Base-by-base conservation (phyloP, 1,140 invertebrate genomes). In the Drosophila pachea region DNA sequence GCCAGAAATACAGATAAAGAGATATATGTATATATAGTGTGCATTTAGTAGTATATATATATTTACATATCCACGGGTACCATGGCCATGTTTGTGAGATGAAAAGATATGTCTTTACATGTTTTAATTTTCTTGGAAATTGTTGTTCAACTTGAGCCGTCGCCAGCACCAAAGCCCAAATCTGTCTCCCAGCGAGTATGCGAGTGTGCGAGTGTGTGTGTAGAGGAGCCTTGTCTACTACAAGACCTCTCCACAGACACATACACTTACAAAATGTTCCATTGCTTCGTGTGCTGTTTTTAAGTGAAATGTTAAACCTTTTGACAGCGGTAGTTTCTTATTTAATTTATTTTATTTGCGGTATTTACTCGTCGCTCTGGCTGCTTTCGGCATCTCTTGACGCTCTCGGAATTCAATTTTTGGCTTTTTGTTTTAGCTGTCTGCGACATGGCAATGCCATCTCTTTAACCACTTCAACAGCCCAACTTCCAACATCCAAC, bases 301-400 rank as follows among this genome's bases (percentile, higher is more conserved):
- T 84, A 84, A 84, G 79, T 84, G 79, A 84, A 84, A 84, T 84
- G 79, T 84, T 84, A 84, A 84, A 86, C 79, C 79, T 84, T 84
- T 84, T 84, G 79, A 84, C 79, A 84, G 79, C 79, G 81, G 79
- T 84, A 86, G 79, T 86, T 84, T 84, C 79, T 84, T 84, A 84
- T 84, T 84, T 84, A 86, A 84, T 84, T 84, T 86, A 84, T 84
- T 84, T 84, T 84, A 84, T 84, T 84, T 84, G 76, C 81, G 79
- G 79, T 76, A 83, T 83, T 84, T 86, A 79, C 73, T 74, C 76
- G 69, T 69, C 67, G 67, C 60, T 74, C 9, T 43, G 12, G n/a
- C 40, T 42, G n/a, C 12, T 38, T 33, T 67, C 36, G 33, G 52
- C 47, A 68, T 38, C 50, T 68, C 47, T 58, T 53, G 61, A 40